These are phyloP conservation scores for Phalacrocorax pelagicus DNA, from an alignment of 2,113 vertebrate genomes.

Conservation along the genomic window DNA sequence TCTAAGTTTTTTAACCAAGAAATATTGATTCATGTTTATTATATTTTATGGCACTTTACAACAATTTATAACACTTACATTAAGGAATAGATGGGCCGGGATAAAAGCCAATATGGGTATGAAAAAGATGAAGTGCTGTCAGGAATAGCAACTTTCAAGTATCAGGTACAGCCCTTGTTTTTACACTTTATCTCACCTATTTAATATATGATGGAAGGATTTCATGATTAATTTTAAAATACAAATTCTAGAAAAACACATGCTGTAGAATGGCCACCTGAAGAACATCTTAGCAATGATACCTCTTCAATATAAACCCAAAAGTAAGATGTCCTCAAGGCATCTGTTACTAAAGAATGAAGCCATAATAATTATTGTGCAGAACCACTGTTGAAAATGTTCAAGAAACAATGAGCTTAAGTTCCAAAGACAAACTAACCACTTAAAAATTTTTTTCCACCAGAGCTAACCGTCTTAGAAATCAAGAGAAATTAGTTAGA, in stretches of 20 bases:
- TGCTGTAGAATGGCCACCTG: background rate
- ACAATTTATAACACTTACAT: conserved; percentile 83
- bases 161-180: conserved; percentile 65
- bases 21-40: conserved; percentile 83
- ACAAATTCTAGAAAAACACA: background rate
- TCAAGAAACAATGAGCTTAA: background rate
- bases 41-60: conserved; percentile 77
- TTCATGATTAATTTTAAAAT: conserved; percentile 31
- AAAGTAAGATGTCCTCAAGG: background rate
- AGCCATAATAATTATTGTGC: background rate
- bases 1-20: conserved; percentile 79
- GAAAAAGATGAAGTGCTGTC: conserved; percentile 76
- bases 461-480: background rate
- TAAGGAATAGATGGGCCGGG: conserved; percentile 78
- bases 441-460: background rate
- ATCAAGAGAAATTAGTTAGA: background rate
- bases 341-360: background rate
- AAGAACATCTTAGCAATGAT: background rate
- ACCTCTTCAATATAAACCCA: background rate
- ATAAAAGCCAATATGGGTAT: conserved; percentile 74
- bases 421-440: background rate
- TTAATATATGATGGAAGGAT: conserved; percentile 36
- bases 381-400: background rate
- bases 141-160: conserved; percentile 68
- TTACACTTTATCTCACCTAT: conserved; percentile 55